Percentiles rank a stretch among this genome's conserved stretches.
Evolutionary conservation across 2,797 vertebrate genomes (phyloP).

Genomic region (Chanos chanos): DNA sequence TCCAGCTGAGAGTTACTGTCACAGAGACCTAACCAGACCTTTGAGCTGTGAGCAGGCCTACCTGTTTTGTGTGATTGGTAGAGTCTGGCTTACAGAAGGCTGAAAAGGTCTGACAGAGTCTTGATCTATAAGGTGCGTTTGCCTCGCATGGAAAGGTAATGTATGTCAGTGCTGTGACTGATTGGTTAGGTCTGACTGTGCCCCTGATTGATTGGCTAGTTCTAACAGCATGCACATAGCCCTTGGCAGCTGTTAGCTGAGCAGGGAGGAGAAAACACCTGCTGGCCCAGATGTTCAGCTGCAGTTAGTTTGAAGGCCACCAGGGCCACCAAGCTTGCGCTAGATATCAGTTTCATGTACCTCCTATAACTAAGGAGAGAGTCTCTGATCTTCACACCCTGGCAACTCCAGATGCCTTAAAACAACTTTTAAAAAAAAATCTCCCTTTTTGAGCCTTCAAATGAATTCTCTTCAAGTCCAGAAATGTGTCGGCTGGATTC

Average conservation of each 20-base stretch:
- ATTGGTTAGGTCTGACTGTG: conserved; percentile 10
- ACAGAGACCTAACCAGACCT: too few species aligned
- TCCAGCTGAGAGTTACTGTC: too few species aligned
- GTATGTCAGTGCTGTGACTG: conserved; percentile 16
- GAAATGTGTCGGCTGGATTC: too few species aligned
- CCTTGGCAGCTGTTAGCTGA: background rate
- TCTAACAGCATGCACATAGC: conserved; percentile 7
- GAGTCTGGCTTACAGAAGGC: conserved; percentile 14
- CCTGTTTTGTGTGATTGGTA: conserved; percentile 15
- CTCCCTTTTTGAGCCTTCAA: too few species aligned
- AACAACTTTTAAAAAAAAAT: too few species aligned
- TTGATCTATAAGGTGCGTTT: conserved; percentile 29
- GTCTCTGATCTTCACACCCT: too few species aligned
- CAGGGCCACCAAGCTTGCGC: background rate
- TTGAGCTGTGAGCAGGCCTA: background rate
- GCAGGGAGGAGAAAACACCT: conserved; percentile 15
- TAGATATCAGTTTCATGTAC: conserved; percentile 18
- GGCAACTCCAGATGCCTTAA: too few species aligned
- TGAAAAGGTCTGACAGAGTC: conserved; percentile 1
- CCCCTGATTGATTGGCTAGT: conserved; percentile 2
- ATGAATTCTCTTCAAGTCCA: too few species aligned
- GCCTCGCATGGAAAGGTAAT: conserved; percentile 5
- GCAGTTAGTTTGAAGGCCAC: conserved; percentile 26
- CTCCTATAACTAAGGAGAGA: background rate
- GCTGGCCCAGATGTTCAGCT: conserved; percentile 29